Evolutionary conservation across 2,888 invertebrate genomes (phyloP).

Genomic region (Rhopalosiphum nymphaeae): DNA sequence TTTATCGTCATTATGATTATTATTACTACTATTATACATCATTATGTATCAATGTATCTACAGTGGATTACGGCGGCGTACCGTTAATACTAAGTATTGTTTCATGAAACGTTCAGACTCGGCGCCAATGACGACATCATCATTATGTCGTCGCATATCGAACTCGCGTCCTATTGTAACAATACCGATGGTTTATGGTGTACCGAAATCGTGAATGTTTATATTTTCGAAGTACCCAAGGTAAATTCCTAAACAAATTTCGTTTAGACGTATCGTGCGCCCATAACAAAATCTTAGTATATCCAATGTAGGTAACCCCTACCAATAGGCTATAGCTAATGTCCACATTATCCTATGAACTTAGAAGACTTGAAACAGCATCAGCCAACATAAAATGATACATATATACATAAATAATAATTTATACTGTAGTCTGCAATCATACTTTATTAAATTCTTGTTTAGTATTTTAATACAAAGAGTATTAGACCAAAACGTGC

Average conservation of each 20-base stretch:
- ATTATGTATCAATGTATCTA: background rate
- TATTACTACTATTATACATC: background rate
- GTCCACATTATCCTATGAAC: background rate
- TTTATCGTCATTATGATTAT: background rate
- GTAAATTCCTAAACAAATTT: background rate
- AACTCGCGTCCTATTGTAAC: background rate
- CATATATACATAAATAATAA: background rate
- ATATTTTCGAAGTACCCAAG: background rate
- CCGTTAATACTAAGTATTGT: background rate
- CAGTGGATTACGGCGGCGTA: background rate
- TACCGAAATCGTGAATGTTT: background rate
- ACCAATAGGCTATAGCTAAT: background rate
- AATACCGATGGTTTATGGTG: background rate
- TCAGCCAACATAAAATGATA: background rate
- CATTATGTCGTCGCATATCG: background rate
- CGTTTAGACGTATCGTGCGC: background rate
- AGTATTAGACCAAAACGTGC: background rate
- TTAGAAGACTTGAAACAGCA: background rate
- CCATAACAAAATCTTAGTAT: background rate
- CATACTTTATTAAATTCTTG: background rate
- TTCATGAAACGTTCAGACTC: background rate
- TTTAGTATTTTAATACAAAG: background rate
- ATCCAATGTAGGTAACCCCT: background rate
- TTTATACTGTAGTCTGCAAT: background rate
- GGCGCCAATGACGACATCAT: background rate